Base-by-base conservation (phyloP, 2,888 invertebrate genomes). In the Thera obeliscata region DNA sequence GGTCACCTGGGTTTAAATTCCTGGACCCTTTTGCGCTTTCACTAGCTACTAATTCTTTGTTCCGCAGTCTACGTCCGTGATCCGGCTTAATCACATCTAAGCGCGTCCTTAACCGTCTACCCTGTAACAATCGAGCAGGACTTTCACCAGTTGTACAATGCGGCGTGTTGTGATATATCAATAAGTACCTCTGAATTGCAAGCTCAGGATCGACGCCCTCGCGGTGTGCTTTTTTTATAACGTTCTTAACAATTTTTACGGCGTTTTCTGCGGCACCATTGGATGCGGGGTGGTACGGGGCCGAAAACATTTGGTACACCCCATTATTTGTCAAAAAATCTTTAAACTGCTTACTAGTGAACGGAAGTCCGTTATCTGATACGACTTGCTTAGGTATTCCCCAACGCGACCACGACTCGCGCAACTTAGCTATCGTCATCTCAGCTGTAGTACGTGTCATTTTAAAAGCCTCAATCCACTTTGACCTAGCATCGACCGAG, bases 401-500 rank as follows among this genome's bases (percentile, higher is more conserved):
- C 43, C 43, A 43, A 5, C 43, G 43, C 2, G 43, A 5, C 43
- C 43, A 43, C 2, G 43, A 43, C 8, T 43, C 43, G 7, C 43
- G 43, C 7, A 43, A 43, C 43, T 43, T 43, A 2, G 7, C 8
- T 6, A 43, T 43, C 43, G 43, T 43, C 7, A 7, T 7, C 7
- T 43, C 43, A 8, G 43, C 43, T 7, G 43, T 43, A 5, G 43
- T 43, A 2, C 43, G 43, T 7, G 41, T 3, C 43, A 73, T 67
- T 36, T 48, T 55, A n/a, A 69, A 61, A 4, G 65, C 68, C 61
- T 75, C 73, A 9, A 72, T 49, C 75, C 77, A 72, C 52, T 77
- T 75, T 2, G 74, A 66, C 3, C 49, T 57, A 0, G 73, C 59
- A 48, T 74, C 66, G 49, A 74, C 50, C 1, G 69, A 50, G 3